A percentile compares a stretch with the other conserved stretches of the same genome.
Evolutionary conservation across 2,888 invertebrate genomes (phyloP).

Genomic region (Pecten maximus): DNA sequence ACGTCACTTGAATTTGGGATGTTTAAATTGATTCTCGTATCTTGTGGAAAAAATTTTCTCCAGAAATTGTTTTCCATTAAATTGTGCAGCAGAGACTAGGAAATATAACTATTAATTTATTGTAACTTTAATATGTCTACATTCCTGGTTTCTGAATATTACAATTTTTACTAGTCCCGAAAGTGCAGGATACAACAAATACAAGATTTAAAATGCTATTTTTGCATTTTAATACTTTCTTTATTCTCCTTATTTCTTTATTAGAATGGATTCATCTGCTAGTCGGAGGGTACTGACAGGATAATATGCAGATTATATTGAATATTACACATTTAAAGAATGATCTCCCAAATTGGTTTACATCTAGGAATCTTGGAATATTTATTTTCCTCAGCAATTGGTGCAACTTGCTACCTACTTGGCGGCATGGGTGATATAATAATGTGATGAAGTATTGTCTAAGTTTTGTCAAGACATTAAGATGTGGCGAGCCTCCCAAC

Average conservation of each 20-base stretch:
- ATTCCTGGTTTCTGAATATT: slow-evolving; percentile 35
- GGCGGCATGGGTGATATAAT: background rate
- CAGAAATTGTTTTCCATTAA: slow-evolving; percentile 14
- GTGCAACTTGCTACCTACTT: slow-evolving; percentile 20
- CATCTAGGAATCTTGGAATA: slow-evolving; percentile 1
- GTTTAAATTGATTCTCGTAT: slow-evolving; percentile 31
- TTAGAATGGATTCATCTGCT: slow-evolving; percentile 16
- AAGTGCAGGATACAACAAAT: slow-evolving; percentile 30
- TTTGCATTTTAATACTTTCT: background rate
- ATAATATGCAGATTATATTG: background rate
- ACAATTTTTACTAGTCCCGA: slow-evolving; percentile 29
- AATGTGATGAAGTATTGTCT: background rate
- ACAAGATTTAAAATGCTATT: background rate
- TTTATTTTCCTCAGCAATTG: slow-evolving; percentile 13
- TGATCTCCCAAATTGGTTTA: slow-evolving; percentile 1
- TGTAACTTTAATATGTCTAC: slow-evolving; percentile 22
- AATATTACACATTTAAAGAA: background rate
- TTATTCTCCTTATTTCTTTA: background rate
- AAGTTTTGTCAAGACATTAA: background rate
- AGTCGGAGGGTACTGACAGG: slow-evolving; percentile 32
- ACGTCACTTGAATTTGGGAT: slow-evolving; percentile 32
- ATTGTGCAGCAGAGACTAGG: slow-evolving; percentile 23
- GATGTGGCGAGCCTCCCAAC: slow-evolving; percentile 9
- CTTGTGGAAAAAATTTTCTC: slow-evolving; percentile 1
- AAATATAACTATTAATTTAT: slow-evolving; percentile 33